Evolutionary conservation across 1,140 invertebrate genomes (phyloP), one percentile per base, ranked within the genome.

Genomic region (Bacillus rossius): DNA sequence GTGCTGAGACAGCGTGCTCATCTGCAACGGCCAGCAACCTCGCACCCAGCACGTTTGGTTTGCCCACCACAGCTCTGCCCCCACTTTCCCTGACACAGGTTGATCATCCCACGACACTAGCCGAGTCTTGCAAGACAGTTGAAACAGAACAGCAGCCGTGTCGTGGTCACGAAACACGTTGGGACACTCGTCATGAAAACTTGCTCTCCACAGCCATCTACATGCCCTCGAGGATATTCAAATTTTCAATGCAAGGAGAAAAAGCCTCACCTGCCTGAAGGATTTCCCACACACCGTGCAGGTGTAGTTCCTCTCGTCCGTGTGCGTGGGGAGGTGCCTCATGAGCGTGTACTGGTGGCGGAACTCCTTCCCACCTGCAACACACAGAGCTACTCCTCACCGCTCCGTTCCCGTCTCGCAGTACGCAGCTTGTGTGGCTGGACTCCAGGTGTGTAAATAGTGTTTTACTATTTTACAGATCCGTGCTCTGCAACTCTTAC

Each of bases 271-370:
- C 67, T 89, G 87, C 4, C 86, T 75, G 70, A 93, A 93, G 60
- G 87, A 84, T 79, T 89, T 89, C 14, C 86, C 85, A 69, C 90
- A 93, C 47, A 80, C 80, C 16, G 80, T 79, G 70, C 89, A 93
- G 62, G 86, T 83, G 70, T 88, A 92, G 70, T 91, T 88, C 53
- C 90, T 79, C 73, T 92, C 89, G 61, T 91, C 88, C 20, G 86
- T 85, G 68, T 92, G 89, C 0, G 88, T 92, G 1, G 89, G 85
- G 19, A 91, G 74, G 67, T 93, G 90, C n/a, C 90, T 80, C 81
- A 86, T 84, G 66, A 89, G 65, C 0, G 85, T 87, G 64, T 89
- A 89, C 65, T 88, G 85, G 69, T 89, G 87, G 42, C 83, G 79
- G 70, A 89, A 89, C 68, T 87, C 84, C 57, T 86, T 83, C 3